phyloP scores from a whole-genome alignment of 1,140 invertebrate genomes.

The Pseudomyrmex dendroicus region DNA sequence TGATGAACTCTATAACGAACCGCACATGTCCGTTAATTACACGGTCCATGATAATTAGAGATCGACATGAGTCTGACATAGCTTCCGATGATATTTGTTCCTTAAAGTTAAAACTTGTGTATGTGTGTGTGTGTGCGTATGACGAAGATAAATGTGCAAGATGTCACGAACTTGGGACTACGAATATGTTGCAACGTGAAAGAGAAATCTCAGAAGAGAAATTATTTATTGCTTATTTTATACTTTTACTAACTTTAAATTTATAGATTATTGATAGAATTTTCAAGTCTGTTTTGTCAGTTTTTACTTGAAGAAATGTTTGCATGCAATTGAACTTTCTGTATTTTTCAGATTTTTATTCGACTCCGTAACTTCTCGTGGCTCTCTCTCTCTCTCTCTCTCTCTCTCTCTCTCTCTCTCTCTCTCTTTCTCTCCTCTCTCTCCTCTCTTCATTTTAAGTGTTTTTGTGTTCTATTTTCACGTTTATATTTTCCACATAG shows the following conservation, averaged over 20 bases:
- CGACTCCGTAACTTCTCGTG: not conserved
- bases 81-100: not conserved
- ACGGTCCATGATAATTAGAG: conserved; percentile 20
- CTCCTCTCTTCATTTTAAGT: too few species aligned
- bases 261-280: not conserved
- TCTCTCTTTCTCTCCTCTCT: too few species aligned
- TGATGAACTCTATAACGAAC: conserved; percentile 29
- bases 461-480: conserved; percentile 34
- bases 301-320: not conserved
- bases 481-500: not conserved
- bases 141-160: conserved; percentile 42
- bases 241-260: not conserved
- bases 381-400: too few species aligned
- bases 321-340: not conserved
- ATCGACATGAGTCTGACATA: not conserved
- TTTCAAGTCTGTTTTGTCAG: not conserved
- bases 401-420: too few species aligned
- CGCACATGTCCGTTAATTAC: conserved; percentile 21
- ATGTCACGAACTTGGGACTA: not conserved
- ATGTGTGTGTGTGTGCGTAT: conserved; percentile 1
- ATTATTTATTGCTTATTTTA: not conserved
- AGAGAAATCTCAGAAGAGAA: not conserved
- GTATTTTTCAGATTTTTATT: not conserved
- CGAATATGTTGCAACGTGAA: not conserved
- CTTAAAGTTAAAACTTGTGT: conserved; percentile 18